Percentiles rank a stretch among this genome's conserved stretches.
Evolutionary conservation across 2,888 invertebrate genomes (phyloP).

Genomic region (Drosophila nr. perissopoda): DNA sequence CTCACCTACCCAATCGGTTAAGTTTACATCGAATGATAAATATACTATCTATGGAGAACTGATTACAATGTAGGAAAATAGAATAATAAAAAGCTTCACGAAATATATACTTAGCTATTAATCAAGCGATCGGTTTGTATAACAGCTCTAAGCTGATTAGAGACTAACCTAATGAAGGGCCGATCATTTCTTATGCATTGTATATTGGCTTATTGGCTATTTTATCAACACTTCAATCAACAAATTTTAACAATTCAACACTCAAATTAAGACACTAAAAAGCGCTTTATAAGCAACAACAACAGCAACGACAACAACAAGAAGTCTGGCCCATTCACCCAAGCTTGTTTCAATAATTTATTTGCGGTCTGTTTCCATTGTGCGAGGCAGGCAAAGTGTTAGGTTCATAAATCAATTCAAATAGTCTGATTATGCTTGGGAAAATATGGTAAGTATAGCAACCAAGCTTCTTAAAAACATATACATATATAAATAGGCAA

Average conservation of each 20-base stretch:
- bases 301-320: slow-evolving; percentile 1
- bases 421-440: slow-evolving; percentile 44
- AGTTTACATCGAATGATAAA: not conserved
- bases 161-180: slow-evolving; percentile 12
- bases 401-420: slow-evolving; percentile 64
- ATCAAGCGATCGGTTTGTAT: slow-evolving; percentile 19
- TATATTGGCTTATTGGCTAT: slow-evolving; percentile 19
- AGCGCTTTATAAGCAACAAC: slow-evolving; percentile 34
- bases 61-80: not conserved
- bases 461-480: slow-evolving; percentile 14
- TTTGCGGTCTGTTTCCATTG: slow-evolving; percentile 29
- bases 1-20: not conserved
- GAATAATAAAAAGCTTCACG: not conserved
- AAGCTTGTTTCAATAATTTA: slow-evolving; percentile 49
- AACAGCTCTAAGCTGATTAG: slow-evolving; percentile 6
- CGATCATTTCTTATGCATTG: slow-evolving; percentile 20
- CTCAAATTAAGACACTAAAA: slow-evolving; percentile 62
- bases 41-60: not conserved
- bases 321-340: slow-evolving; percentile 22
- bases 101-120: slow-evolving; percentile 6
- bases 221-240: slow-evolving; percentile 55
- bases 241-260: slow-evolving; percentile 38
- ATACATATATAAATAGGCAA: slow-evolving; percentile 18
- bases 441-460: slow-evolving; percentile 43
- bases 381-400: slow-evolving; percentile 56